Evolutionary conservation across 2,888 invertebrate species (phyloP), one percentile per base, ranked within the genome.

Genomic region (Dinocampus coccinellae): DNA sequence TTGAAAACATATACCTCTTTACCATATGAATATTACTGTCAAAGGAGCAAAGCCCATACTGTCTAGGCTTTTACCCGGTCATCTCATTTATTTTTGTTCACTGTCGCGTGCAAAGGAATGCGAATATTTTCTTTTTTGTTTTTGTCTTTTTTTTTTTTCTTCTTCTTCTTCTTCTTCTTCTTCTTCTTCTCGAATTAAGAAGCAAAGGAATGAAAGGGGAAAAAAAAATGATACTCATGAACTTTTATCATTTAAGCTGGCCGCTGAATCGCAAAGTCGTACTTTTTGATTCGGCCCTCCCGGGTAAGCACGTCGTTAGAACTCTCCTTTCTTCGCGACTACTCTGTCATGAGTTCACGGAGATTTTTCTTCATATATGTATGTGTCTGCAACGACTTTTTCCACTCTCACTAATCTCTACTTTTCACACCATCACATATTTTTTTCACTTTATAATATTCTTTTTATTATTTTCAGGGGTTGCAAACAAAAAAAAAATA

Each of bases 211-310:
- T 26, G n/a, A n/a, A n/a, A n/a, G n/a, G n/a, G n/a, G n/a, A n/a
- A 52, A 72, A 57, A 73, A 72, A 65, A 52, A 58, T 55, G 24
- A 57, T 42, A 63, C 39, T 55, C 60, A 24, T 20, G 72, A 79
- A 79, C 77, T 80, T 81, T 80, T 77, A 78, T 79, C 79, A 78
- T 78, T 79, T 77, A 77, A 61, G 72, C 73, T 67, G 75, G 76
- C 71, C 62, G 71, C 64, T 60, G 36, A 78, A 76, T 78, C 76
- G 70, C 63, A 73, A 68, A 72, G 72, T 7, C 24, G 73, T 77
- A 77, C 74, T 76, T 77, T 79, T 75, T 78, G 80, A 79, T 78
- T 79, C 69, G 20, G 63, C 65, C 39, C 62, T 47, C 53, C n/a
- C 60, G 16, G 39, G 10, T 24, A 42, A 42, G 39, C n/a, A 57